phyloP scores from a whole-genome alignment of 2,113 vertebrate species.

The Siniperca knerii region DNA sequence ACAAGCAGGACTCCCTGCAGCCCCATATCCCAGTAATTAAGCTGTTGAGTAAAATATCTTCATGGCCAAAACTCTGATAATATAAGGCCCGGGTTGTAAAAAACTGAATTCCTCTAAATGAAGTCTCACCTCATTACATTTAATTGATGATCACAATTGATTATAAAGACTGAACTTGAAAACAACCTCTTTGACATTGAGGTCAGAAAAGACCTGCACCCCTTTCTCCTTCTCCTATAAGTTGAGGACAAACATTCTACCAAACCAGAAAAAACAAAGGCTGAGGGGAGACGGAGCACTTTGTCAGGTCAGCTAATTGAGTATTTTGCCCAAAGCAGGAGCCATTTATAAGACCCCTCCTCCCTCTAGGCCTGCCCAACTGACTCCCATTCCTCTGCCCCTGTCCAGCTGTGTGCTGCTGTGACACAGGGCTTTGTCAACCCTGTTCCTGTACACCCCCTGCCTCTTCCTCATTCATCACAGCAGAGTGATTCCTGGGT shows the following conservation, averaged over 20 bases:
- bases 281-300: constrained; percentile 70
- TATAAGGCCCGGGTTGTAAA: constrained; percentile 31
- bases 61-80: constrained; percentile 41
- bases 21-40: constrained; percentile 55
- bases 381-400: constrained; percentile 60
- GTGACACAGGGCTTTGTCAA: constrained; percentile 75
- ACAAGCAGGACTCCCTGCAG: constrained; percentile 49
- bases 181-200: constrained; percentile 57
- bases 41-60: constrained; percentile 47
- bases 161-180: constrained; percentile 15
- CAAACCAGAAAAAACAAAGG: constrained; percentile 58
- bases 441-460: constrained; percentile 56
- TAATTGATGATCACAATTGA: constrained; percentile 29
- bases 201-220: not conserved
- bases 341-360: constrained; percentile 79
- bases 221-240: constrained; percentile 23
- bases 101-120: not conserved
- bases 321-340: constrained; percentile 81
- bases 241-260: constrained; percentile 65
- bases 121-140: constrained; percentile 42
- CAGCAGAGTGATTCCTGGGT: constrained; percentile 72
- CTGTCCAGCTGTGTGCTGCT: constrained; percentile 66
- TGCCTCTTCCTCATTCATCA: constrained; percentile 77
- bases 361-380: constrained; percentile 52
- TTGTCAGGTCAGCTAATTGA: constrained; percentile 84